phyloP scores from a whole-genome alignment of 1,140 invertebrate species.

The Parapsyche elsis region DNA sequence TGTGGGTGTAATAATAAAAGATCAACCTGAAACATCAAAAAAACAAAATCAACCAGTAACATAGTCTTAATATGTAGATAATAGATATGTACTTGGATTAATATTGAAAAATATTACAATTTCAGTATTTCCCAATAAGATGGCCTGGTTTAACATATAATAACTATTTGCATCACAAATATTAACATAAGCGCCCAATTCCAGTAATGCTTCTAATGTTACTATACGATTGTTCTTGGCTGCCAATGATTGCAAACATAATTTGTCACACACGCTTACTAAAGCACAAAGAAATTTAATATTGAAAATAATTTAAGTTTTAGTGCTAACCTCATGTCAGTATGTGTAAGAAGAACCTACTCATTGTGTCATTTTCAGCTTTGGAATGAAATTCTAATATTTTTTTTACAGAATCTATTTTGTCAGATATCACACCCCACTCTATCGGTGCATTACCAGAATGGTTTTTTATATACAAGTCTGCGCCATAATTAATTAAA shows the following conservation, averaged over 20 bases:
- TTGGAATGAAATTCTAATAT: constrained; percentile 7
- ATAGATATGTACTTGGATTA: background rate
- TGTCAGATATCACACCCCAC: background rate
- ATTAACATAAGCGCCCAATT: background rate
- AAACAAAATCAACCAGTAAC: background rate
- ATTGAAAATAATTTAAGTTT: too few species aligned
- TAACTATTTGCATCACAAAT: background rate
- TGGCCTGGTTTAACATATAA: background rate
- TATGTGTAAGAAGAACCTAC: too few species aligned
- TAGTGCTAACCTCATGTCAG: too few species aligned
- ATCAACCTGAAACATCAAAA: background rate
- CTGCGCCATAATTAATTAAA: background rate
- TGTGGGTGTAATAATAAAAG: background rate
- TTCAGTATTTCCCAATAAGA: background rate
- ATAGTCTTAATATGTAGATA: too few species aligned
- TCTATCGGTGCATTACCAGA: background rate
- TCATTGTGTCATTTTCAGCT: background rate
- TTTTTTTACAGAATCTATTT: background rate
- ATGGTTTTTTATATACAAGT: background rate
- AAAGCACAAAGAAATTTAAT: background rate
- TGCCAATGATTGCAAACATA: background rate
- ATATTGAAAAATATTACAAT: background rate
- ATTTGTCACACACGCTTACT: background rate
- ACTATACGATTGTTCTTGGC: background rate
- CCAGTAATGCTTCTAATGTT: background rate